Evolutionary conservation across 2,888 invertebrate genomes (phyloP), one percentile per base, ranked within the genome.

Genomic region (Trilocha varians): DNA sequence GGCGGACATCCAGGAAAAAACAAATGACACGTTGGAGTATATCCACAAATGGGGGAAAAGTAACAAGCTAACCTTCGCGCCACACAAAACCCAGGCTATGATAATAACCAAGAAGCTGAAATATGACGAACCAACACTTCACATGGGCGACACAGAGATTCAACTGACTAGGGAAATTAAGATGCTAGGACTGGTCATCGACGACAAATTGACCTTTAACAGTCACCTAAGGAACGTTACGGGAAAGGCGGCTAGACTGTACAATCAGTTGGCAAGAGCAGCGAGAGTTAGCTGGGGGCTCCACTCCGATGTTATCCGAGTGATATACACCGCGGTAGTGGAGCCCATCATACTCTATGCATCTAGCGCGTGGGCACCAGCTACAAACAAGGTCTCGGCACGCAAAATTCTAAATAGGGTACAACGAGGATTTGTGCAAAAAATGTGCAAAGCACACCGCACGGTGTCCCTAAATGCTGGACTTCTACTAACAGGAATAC

Each of bases 391-490:
- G 18, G n/a, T n/a, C 18, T 18, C 5, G 18, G 18, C 47, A 55
- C 0, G 55, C 60, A 37, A 55, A 51, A 18, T 5, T 18, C 18
- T 8, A 18, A 18, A 18, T 6, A 18, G 5, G 8, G 18, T 8
- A 6, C 5, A 18, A 18, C 18, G 18, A n/a, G n/a, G n/a, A n/a
- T n/a, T n/a, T 18, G 18, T 8, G 5, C 18, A 18, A 18, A 18
- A 18, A 18, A 5, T 18, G 5, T 18, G 18, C 18, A 18, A 8
- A 8, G 18, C 18, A 18, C 8, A 18, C 8, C 18, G 18, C 18
- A 18, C 18, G 18, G 18, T 18, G 16, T 58, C 36, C 18, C 18
- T 18, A 5, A 18, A 60, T 57, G 35, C 52, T 42, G 1, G 43
- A 40, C 18, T 18, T 5, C 8, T 18, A 18, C 5, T 18, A 8